Evolutionary conservation across 2,888 invertebrate species (phyloP), one percentile per base, ranked within the genome.

Genomic region (Sarcophaga carnaria): DNA sequence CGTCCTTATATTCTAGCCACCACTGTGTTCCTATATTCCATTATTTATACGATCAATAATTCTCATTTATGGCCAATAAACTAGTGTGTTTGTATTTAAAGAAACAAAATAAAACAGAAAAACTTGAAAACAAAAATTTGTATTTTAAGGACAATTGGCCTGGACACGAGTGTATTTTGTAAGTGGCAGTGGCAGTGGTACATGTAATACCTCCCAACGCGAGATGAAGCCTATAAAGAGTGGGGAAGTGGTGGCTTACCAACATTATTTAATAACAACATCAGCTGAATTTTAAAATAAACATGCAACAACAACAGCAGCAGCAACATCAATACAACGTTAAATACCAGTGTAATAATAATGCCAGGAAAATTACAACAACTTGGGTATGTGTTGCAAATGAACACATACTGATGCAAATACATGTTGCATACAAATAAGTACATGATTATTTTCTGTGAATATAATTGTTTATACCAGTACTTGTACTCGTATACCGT

Each of bases 201-300:
- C 22, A 22, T 37, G 37, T 37, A 37, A 37, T 37, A 37, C 10
- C 37, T 2, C 37, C 37, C 8, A 37, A 37, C 37, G 0, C 8
- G 37, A 2, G 37, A 37, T 37, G 37, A 37, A 37, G 8, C 37
- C 37, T 37, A 37, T 37, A 2, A 8, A 37, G 37, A 37, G 2
- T 63, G 22, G 37, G 37, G 22, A 12, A 47, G 66, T n/a, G 14
- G 2, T 5, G 62, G 14, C 22, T 67, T 37, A 20, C 25, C 22
- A 20, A 20, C 63, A 85, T 75, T 83, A 79, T 79, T 83, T 79
- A 74, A 79, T 75, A 77, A 77, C 76, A 76, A 78, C 81, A 85
- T 75, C 78, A 78, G 74, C 85, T 81, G 81, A 81, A 81, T 81
- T 79, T 85, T 81, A 49, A 79, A 80, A 79, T 81, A 27, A 63